Evolutionary conservation across 2,797 vertebrate genomes (phyloP), one percentile per base, ranked within the genome.

Genomic region (Hapalemur alaotrensis): DNA sequence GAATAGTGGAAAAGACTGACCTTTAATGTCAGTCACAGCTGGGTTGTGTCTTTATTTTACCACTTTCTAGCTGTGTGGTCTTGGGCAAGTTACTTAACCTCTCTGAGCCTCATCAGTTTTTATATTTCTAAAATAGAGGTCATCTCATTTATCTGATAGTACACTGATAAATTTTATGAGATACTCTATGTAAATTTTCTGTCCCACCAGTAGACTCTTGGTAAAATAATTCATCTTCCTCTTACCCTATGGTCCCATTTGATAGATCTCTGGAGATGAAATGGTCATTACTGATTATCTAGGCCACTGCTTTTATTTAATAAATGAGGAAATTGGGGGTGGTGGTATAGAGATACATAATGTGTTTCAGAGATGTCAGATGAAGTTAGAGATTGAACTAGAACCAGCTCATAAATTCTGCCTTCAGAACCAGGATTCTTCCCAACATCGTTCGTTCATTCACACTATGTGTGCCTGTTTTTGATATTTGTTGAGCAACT

Each of bases 211-310:
- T 69, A 83, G 70, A 76, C n/a, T 79, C n/a, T 59, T 22, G 41
- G 38, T 57, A 69, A 94, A 97, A 91, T 72, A 80, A 70, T 9
- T 54, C 59, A 78, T 78, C 75, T 91, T 61, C 12, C 72, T 91
- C 76, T 95, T 13, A 91, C 50, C 18, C 57, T 70, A 38, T 52
- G 76, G 75, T 83, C 70, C 75, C 28, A 84, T 52, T 89, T 95
- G 83, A 73, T 91, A 93, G 83, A 91, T 69, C 69, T 96, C 70
- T 94, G 46, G 63, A 93, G 80, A 67, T 83, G 43, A 87, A 93
- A 73, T 76, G 25, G 54, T 43, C 73, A 78, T 87, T 94, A 61
- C 12, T n/a, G 52, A 85, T 93, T 92, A 88, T 67, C 28, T 78
- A 84, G 75, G 65, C 52, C 32, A 80, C 50, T 93, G 35, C 38